A percentile compares a stretch with the other conserved stretches of the same genome.
These are phyloP conservation scores for Cryptoblepharus egeriae DNA, from an alignment of 2,797 vertebrate genomes.

Conservation along the genomic window DNA sequence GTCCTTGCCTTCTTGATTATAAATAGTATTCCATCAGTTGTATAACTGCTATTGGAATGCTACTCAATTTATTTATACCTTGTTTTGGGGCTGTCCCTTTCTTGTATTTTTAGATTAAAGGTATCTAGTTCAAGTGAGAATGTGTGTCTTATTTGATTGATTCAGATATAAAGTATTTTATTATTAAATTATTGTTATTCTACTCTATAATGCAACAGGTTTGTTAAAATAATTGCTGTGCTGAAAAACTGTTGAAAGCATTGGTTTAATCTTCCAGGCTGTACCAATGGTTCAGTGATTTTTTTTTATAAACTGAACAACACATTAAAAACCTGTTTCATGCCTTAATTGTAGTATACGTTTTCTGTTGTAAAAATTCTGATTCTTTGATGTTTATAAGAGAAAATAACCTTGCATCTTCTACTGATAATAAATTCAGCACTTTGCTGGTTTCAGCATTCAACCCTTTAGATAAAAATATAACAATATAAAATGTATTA, in stretches of 20 bases:
- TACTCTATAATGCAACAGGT: background rate
- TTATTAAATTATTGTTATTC: no score
- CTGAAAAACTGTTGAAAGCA: background rate
- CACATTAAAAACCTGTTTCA: background rate
- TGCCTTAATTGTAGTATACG: constrained; percentile 8
- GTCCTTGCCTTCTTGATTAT: constrained; percentile 37
- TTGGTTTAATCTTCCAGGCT: background rate
- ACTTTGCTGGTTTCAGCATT: background rate
- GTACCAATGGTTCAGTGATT: background rate
- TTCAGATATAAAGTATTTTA: no score
- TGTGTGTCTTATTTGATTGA: background rate
- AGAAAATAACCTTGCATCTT: constrained; percentile 28
- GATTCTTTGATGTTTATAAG: constrained; percentile 5
- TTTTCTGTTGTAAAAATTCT: constrained; percentile 17
- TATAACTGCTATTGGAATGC: background rate
- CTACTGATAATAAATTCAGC: background rate
- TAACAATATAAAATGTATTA: no score
- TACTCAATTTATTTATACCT: constrained; percentile 21
- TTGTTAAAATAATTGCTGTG: constrained; percentile 26
- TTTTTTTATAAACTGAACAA: constrained; percentile 8
- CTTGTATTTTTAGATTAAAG: background rate
- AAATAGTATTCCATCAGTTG: constrained; percentile 53
- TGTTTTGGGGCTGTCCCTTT: constrained; percentile 20
- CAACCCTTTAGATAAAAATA: constrained; percentile 20
- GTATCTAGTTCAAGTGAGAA: background rate